A percentile compares a stretch with the other conserved stretches of the same genome.
Evolutionary conservation across 2,797 vertebrate genomes (phyloP).

Genomic region (Cichlasoma orientale): DNA sequence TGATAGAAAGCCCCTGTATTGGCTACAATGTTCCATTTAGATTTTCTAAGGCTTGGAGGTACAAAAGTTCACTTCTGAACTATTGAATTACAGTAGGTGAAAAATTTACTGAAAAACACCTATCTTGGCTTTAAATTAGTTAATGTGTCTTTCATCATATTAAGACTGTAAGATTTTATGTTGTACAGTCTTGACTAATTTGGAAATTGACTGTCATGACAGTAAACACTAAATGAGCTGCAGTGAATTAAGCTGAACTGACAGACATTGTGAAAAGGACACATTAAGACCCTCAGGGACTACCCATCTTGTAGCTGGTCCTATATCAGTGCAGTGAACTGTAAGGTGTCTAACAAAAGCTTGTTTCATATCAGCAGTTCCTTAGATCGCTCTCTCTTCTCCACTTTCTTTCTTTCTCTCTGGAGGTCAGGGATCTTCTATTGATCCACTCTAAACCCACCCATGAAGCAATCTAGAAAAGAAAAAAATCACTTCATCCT

Average conservation of each 20-base stretch:
- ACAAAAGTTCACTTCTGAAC: not conserved
- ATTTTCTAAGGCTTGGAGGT: not conserved
- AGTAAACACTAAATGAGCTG: not conserved
- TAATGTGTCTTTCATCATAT: not conserved
- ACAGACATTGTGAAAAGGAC: not conserved
- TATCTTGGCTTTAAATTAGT: not conserved
- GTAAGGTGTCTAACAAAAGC: slow-evolving; percentile 42
- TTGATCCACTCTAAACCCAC: slow-evolving; percentile 42
- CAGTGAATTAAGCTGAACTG: not conserved
- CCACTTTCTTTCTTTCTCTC: not conserved
- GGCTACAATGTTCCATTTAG: not conserved
- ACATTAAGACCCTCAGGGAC: slow-evolving; percentile 3
- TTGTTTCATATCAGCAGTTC: slow-evolving; percentile 49
- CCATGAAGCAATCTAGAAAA: not conserved
- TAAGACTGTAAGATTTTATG: not conserved
- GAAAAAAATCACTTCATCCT: not conserved
- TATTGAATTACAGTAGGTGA: not conserved
- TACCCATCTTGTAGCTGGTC: slow-evolving; percentile 26
- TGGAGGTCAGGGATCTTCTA: slow-evolving; percentile 24
- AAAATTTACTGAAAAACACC: not conserved
- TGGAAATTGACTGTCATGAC: not conserved
- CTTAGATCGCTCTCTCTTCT: slow-evolving; percentile 23
- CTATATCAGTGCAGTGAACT: slow-evolving; percentile 49
- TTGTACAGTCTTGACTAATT: not conserved
- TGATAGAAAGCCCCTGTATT: not conserved